A percentile compares a stretch with the other conserved stretches of the same genome.
These are phyloP conservation scores for Druceiella hillmani DNA, from an alignment of 2,888 invertebrate species.

Conservation along the genomic window DNA sequence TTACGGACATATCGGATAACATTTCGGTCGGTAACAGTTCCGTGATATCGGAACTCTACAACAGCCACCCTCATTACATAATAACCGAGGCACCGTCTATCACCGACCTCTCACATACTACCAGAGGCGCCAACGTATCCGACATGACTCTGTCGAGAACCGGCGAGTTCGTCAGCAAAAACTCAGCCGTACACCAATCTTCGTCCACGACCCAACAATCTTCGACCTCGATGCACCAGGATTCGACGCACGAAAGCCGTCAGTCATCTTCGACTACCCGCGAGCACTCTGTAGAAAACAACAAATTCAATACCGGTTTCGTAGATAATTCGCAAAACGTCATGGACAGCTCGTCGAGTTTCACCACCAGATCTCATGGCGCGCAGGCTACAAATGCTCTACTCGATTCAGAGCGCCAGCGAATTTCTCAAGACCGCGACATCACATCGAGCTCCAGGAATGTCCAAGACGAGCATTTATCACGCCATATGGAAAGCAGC, in stretches of 20 bases:
- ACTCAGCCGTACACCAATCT: slow-evolving; percentile 24
- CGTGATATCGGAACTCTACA: slow-evolving; percentile 46
- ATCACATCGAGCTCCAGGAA: slow-evolving; percentile 22
- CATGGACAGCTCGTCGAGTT: slow-evolving; percentile 30
- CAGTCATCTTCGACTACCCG: slow-evolving; percentile 42
- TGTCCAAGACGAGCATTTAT: slow-evolving; percentile 2
- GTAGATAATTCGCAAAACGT: slow-evolving; percentile 33
- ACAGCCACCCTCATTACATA: slow-evolving; percentile 50
- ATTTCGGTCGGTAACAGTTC: slow-evolving; percentile 43
- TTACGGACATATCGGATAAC: slow-evolving; percentile 47
- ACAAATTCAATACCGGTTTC: slow-evolving; percentile 44
- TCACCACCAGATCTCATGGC: slow-evolving; percentile 34
- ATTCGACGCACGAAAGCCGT: slow-evolving; percentile 41
- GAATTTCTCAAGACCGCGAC: slow-evolving; percentile 21
- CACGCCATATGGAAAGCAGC: slow-evolving; percentile 31
- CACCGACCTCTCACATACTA: slow-evolving; percentile 40
- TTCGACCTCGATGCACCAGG: slow-evolving; percentile 39
- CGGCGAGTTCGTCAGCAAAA: slow-evolving; percentile 36
- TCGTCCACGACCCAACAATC: slow-evolving; percentile 35
- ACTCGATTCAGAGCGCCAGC: slow-evolving; percentile 42
- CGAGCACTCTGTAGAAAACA: slow-evolving; percentile 38
- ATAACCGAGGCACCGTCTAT: slow-evolving; percentile 50
- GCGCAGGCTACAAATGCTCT: slow-evolving; percentile 40
- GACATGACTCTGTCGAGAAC: slow-evolving; percentile 44
- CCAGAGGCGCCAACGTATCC: slow-evolving; percentile 36